Evolutionary conservation across 2,888 invertebrate genomes (phyloP), one percentile per base, ranked within the genome.

Genomic region (Sminthurides aquaticus): DNA sequence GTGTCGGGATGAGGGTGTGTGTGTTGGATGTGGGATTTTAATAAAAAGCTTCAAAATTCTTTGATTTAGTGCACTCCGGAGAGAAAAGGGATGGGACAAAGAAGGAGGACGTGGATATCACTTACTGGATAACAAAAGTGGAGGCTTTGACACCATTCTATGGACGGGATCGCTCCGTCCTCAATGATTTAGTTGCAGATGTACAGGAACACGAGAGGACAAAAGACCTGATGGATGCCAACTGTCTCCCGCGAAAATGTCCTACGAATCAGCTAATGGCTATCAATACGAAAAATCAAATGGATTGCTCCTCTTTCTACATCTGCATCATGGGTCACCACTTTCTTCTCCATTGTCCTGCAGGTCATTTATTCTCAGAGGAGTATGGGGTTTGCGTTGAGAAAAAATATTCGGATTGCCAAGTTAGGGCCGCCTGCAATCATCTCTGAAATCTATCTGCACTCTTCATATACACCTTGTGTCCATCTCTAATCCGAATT

Each of bases 261-360:
- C 48, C 60, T 1, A 15, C 56, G 2, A 60, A 64, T 3, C 64
- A 64, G 29, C 60, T 64, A 1, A 60, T 60, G 55, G 60, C 60
- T 2, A 56, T 64, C 18, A 64, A 64, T 56, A 55, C 43, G 49
- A 64, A 64, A 60, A 64, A 64, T 49, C 27, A 28, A 5, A 25
- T 64, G 55, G 64, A 64, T 26, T 64, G 64, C 26, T 20, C 15
- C 3, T 64, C 64, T 25, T 64, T 64, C 34, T 64, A 64, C 49
- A 56, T 64, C 58, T 64, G 64, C 27, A 60, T 64, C 24, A 25
- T 64, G 60, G 60, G 64, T 2, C 60, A 60, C 8, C 64, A 60
- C 24, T 64, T 64, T 48, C 64, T 64, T 28, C 49, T 64, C 24
- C 55, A 55, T 15, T 64, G 64, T 56, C 64, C 64, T 15, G 1